phyloP scores from a whole-genome alignment of 2,797 vertebrate genomes.

The Perodicticus potto region DNA sequence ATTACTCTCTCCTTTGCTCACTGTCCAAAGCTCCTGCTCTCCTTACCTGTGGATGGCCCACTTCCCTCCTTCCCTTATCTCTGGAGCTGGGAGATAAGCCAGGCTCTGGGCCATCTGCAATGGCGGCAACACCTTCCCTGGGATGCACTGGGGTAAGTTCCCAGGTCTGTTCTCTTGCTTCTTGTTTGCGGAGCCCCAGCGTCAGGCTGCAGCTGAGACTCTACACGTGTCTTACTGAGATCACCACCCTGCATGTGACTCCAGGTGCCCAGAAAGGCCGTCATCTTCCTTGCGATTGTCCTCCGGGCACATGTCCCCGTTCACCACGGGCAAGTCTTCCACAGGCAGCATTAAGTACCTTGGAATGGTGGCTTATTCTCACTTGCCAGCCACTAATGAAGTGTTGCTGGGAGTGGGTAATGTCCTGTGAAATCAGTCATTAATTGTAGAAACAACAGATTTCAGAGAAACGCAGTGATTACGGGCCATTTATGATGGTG shows the following conservation, averaged over 20 bases:
- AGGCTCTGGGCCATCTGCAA: not conserved
- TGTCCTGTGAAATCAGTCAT: slow-evolving; percentile 87
- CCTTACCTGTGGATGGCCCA: not conserved
- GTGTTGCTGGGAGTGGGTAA: slow-evolving; percentile 82
- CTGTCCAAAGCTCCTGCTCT: accelerated
- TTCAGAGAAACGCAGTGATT: slow-evolving; percentile 83
- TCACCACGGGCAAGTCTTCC: slow-evolving; percentile 59
- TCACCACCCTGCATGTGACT: too few species aligned
- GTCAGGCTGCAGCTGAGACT: not conserved
- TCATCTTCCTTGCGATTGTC: not conserved
- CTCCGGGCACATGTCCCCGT: not conserved
- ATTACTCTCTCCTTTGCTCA: not conserved
- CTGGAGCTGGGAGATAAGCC: not conserved
- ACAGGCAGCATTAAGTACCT: slow-evolving; percentile 77
- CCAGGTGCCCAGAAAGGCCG: not conserved
- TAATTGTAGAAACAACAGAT: slow-evolving; percentile 88
- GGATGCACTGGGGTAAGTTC: accelerated
- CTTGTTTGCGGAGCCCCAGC: not conserved
- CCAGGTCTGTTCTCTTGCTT: not conserved
- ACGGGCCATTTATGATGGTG: slow-evolving; percentile 63
- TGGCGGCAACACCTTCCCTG: accelerated
- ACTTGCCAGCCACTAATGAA: slow-evolving; percentile 83
- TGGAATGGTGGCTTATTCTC: slow-evolving; percentile 69
- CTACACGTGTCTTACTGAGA: not conserved
- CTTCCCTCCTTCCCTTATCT: not conserved